Base-by-base conservation (phyloP, 2,797 vertebrate genomes). In the Hypotaenidia philippensis region DNA sequence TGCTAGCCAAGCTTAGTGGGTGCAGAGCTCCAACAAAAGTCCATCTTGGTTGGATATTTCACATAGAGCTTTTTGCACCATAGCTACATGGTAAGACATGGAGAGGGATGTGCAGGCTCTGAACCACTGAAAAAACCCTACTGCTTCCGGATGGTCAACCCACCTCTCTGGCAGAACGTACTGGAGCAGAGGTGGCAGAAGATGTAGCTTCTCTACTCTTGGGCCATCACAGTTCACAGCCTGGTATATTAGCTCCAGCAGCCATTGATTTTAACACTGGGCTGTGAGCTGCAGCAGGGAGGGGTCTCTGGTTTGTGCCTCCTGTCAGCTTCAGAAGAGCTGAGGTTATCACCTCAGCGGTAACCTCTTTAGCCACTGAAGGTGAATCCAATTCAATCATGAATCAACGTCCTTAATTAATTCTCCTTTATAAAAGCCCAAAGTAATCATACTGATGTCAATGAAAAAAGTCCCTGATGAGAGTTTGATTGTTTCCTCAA, bases 281-380 rank as follows among this genome's bases (percentile, higher is more conserved):
- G 80, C 76, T 86, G 85, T 36, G 80, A 83, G 87, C 61, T 81
- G 57, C 80, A 32, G 87, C 83, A 72, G 91, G 41, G 57, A 91
- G 61, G 44, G 13, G 50, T 74, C 72, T 83, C 65, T 71, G 76
- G 53, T 91, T 95, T 65, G 1, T 47, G 72, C 40, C 83, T 96
- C 50, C 57, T 93, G 69, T 72, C 2, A 5, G 69, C 63, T 88
- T 89, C 82, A 56, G 90, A 83, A 91, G 41, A 91, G 45, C 87
- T 44, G 50, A 49, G 79, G 93, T 94, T 93, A 69, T 83, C 85
- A 71, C 84, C 94, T 87, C 66, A 45, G 56, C 41, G 59, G 52
- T 79, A 89, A 94, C 64, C 64, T 94, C 79, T 93, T 94, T 69
- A 93, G 80, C 91, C 80, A 93, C 85, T 77, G 59, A 71, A 86